Evolutionary conservation across 2,797 vertebrate species (phyloP).

Genomic region (Brachymystax lenok): DNA sequence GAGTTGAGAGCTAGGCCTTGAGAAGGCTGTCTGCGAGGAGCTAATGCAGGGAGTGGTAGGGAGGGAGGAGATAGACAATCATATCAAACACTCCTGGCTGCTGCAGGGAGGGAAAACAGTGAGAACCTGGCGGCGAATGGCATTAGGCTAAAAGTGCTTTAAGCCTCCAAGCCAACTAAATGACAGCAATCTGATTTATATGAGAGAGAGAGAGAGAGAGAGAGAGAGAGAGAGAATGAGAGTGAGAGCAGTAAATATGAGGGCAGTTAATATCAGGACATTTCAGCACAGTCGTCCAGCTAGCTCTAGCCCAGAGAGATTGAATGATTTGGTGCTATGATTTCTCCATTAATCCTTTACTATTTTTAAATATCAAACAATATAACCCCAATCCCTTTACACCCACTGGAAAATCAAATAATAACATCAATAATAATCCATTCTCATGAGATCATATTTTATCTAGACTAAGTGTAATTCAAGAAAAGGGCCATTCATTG

Average conservation of each 20-base stretch:
- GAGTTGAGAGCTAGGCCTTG: constrained; percentile 9
- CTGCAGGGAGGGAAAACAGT: constrained; percentile 34
- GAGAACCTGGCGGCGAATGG: constrained; percentile 53
- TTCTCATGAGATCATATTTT: neutral
- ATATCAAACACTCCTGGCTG: constrained; percentile 43
- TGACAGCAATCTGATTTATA: constrained; percentile 27
- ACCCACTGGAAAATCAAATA: neutral
- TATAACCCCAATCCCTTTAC: no score
- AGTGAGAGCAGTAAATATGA: constrained; percentile 50
- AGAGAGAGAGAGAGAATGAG: no score
- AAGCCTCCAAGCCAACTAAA: constrained; percentile 44
- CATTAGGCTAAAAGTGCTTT: constrained; percentile 54
- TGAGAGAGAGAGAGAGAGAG: no score
- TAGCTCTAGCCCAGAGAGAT: neutral
- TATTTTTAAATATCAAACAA: neutral
- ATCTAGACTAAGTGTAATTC: no score
- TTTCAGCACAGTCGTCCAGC: neutral
- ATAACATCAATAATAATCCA: neutral
- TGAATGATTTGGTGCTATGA: constrained; percentile 12
- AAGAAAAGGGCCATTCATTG: neutral
- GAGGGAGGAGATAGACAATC: constrained; percentile 37
- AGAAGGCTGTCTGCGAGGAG: constrained; percentile 43
- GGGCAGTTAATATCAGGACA: constrained; percentile 36
- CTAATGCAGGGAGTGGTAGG: constrained; percentile 40
- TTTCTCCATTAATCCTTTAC: constrained; percentile 9